phyloP scores from a whole-genome alignment of 2,888 invertebrate species.

The Antheraea yamamai region DNA sequence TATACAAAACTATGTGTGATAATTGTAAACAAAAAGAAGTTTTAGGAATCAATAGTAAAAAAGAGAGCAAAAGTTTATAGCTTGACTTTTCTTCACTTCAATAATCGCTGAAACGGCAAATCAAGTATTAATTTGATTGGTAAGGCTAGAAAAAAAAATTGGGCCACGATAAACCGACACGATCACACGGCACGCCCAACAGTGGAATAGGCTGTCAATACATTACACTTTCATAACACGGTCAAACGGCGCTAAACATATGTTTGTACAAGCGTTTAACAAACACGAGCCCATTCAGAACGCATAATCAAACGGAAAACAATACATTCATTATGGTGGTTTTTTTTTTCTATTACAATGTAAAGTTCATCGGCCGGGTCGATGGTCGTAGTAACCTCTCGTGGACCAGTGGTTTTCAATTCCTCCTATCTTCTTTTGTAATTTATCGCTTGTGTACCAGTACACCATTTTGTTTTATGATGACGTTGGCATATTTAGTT shows the following conservation, averaged over 20 bases:
- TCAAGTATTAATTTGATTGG: not conserved
- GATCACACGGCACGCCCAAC: not conserved
- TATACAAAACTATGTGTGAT: not conserved
- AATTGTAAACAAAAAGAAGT: not conserved
- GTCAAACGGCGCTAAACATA: conserved; percentile 35
- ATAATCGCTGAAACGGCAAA: not conserved
- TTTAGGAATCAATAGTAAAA: not conserved
- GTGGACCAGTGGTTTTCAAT: not conserved
- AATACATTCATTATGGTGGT: conserved; percentile 33
- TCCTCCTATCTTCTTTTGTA: not conserved
- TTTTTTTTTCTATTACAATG: conserved; percentile 32
- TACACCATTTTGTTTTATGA: not conserved
- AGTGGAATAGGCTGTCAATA: conserved; percentile 8
- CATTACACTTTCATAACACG: conserved; percentile 14
- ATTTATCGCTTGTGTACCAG: not conserved
- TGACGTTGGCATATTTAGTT: not conserved
- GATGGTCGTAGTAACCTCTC: conserved; percentile 31
- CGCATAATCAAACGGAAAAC: conserved; percentile 38
- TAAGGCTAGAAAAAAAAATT: not conserved
- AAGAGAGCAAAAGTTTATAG: not conserved
- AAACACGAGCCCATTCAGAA: conserved; percentile 28
- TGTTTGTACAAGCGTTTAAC: conserved; percentile 28
- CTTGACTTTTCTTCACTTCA: not conserved
- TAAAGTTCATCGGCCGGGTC: conserved; percentile 33
- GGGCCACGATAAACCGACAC: not conserved